These are phyloP conservation scores for Euclidia mi DNA, from an alignment of 2,888 invertebrate genomes.

Conservation along the genomic window DNA sequence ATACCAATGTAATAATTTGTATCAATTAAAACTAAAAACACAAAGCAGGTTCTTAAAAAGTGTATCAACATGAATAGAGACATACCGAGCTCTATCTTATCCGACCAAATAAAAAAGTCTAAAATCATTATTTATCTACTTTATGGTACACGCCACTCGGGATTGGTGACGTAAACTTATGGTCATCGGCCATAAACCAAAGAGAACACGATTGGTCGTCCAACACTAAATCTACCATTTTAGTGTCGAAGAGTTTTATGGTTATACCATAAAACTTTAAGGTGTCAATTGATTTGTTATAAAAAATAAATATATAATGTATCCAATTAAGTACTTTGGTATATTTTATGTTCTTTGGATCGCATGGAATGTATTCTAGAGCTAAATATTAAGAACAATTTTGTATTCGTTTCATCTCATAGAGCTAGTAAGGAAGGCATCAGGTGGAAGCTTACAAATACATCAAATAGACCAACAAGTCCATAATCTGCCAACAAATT, in stretches of 20 bases:
- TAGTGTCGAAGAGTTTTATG: constrained; percentile 76
- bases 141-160: constrained; percentile 75
- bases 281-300: constrained; percentile 81
- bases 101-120: constrained; percentile 44
- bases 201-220: constrained; percentile 76
- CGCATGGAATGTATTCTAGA: too few species aligned
- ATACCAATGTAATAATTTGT: constrained; percentile 9
- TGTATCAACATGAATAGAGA: constrained; percentile 35
- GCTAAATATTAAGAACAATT: too few species aligned
- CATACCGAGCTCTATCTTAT: constrained; percentile 50
- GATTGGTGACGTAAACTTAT: constrained; percentile 79
- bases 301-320: constrained; percentile 54
- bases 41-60: constrained; percentile 3
- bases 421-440: too few species aligned
- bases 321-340: constrained; percentile 55
- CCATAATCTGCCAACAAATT: too few species aligned
- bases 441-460: too few species aligned
- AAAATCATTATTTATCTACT: constrained; percentile 80
- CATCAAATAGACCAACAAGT: too few species aligned
- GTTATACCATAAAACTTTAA: constrained; percentile 75
- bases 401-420: background rate
- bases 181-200: constrained; percentile 74
- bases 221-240: constrained; percentile 77
- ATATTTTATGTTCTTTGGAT: too few species aligned
- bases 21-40: constrained; percentile 15